Base-by-base conservation (phyloP, 2,113 vertebrate genomes). In the Misgurnus anguillicaudatus region DNA sequence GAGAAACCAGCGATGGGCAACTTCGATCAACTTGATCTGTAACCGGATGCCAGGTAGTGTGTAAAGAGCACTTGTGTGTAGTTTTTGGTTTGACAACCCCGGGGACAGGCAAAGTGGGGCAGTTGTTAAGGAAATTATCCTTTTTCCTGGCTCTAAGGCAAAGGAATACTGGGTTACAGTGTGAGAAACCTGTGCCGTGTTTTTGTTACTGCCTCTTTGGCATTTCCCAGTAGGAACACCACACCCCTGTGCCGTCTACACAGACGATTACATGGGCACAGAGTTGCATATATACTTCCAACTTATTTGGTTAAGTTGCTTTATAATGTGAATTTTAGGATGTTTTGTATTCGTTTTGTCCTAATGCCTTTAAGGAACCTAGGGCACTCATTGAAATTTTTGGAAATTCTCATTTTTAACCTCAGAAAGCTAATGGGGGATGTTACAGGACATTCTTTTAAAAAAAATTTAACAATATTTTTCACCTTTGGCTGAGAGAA, bases 131-230 rank as follows among this genome's bases (percentile, higher is more conserved):
- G 90, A 91, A 91, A 90, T 72, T 61, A 88, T 84, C 86, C 77
- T 69, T 82, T 88, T 85, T 87, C 85, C 85, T 87, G 82, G 75
- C 79, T 87, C 83, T 87, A 87, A 80, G 67, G 72, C 88, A 83
- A 82, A 80, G 89, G 91, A 91, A 89, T 93, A 92, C 91, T 90
- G 87, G 82, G 90, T 93, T 93, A 89, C 92, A 92, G 86, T 90
- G 89, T 91, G 90, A 90, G 89, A 93, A 92, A 85, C 83, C 86
- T 87, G 41, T 81, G n/a, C 42, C n/a, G 75, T 87, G 87, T 88
- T 89, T 90, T 88, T 88, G 81, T 31, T 31, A 89, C 84, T 77
- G 80, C 85, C 83, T 83, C 77, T 71, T 66, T 78, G 86, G 87
- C 83, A 82, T 69, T 75, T 85, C 86, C 74, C 17, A 51, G 17